Percentiles rank a stretch among this genome's conserved stretches.
These are phyloP conservation scores for Arge pagana DNA, from an alignment of 2,888 invertebrate species.

Conservation along the genomic window DNA sequence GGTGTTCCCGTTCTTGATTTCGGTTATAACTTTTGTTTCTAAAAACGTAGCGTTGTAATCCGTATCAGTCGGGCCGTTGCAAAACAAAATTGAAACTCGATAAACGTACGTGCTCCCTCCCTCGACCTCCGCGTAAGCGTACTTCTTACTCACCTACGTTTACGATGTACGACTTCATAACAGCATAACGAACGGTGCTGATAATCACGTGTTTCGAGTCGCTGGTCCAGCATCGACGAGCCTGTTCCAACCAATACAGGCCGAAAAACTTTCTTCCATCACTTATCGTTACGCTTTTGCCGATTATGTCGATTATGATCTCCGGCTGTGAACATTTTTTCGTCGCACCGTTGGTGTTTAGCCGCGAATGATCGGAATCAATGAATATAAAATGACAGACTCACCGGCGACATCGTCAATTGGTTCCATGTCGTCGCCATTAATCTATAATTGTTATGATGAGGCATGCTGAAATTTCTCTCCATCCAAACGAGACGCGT, in stretches of 20 bases:
- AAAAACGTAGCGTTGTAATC: slow-evolving; percentile 29
- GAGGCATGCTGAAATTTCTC: slow-evolving; percentile 70
- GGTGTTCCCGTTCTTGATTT: slow-evolving; percentile 47
- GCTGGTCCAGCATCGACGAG: slow-evolving; percentile 67
- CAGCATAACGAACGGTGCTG: slow-evolving; percentile 67
- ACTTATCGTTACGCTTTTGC: slow-evolving; percentile 56
- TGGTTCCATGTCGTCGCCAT: slow-evolving; percentile 60
- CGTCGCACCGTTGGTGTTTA: too few relatives aligned
- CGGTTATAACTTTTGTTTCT: slow-evolving; percentile 47
- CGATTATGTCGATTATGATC: slow-evolving; percentile 63
- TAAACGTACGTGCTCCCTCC: slow-evolving; percentile 17
- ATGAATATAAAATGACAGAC: too few relatives aligned
- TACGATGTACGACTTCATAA: slow-evolving; percentile 67
- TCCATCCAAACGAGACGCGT: slow-evolving; percentile 74
- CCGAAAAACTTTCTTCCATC: slow-evolving; percentile 68
- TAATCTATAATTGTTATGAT: slow-evolving; percentile 70
- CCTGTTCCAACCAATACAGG: slow-evolving; percentile 65
- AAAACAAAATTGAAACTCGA: slow-evolving; percentile 2
- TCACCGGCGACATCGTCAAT: neutral
- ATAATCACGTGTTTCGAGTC: slow-evolving; percentile 68
- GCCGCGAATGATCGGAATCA: too few relatives aligned
- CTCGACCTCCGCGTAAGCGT: too few relatives aligned
- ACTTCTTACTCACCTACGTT: slow-evolving; percentile 66
- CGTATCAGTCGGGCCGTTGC: neutral
- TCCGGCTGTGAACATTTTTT: slow-evolving; percentile 54